Evolutionary conservation across 92 coral and sea anemone genomes (phyloP), one percentile per base, ranked within the genome.

Genomic region (Phymanthus crucifer): DNA sequence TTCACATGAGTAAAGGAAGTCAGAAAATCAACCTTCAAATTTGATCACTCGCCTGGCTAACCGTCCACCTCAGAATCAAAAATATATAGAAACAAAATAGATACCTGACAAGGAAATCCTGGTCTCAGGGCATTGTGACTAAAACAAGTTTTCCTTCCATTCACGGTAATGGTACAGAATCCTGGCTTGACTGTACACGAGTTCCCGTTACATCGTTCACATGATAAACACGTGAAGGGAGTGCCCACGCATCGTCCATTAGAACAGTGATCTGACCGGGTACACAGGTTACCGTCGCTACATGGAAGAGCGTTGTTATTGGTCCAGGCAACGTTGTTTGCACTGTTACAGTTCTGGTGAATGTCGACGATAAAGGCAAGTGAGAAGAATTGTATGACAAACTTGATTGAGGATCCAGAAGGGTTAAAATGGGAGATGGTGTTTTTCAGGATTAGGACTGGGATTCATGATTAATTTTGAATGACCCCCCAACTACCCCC

Each of bases 161-260:
- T 74, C 37, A 71, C 76, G 0, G 31, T 50, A n/a, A 88, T 84
- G 1, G 54, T 31, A 24, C 93, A 89, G 77, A 61, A 92, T 7
- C 97, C 97, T 57, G 97, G 88, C 65, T 89, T 92, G 18, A 92
- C 75, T n/a, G 80, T 74, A 68, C 97, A 92, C 34, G 78, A 46
- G 72, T 84, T 86, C 8, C 85, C 79, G 66, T 83, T 66, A 58
- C 97, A 92, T 48, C 71, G 57, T 76, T 92, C 91, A 81, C 97
- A 92, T 52, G 83, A 66, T 24, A 90, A 56, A 71, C 97, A 92
- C 78, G 91, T 77, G 91, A 90, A 78, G 5, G 89, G 91, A 2
- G 97, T 92, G 24, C 97, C 97, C 31, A 71, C 78, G 64, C 97
- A 89, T 31, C 78, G 76, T 7, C 97, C 97, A 75, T 70, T 84